Conservation (phyloP, 1,140 invertebrate species). For the Trichomalopsis sarcophagae region DNA sequence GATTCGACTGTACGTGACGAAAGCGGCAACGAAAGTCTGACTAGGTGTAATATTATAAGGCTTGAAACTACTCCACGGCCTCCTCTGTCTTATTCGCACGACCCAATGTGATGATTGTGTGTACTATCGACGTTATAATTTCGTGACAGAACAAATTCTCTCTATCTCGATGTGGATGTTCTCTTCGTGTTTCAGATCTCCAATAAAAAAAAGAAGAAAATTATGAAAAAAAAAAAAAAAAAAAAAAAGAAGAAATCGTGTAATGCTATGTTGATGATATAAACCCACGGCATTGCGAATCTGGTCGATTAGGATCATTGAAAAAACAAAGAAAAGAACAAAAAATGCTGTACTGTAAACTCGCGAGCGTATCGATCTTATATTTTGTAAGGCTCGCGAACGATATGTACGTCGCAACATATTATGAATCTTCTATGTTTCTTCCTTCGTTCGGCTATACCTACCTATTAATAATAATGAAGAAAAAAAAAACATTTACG, state of each 20-base stretch:
- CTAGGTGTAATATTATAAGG: constrained; percentile 42
- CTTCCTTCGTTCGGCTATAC: too few species aligned
- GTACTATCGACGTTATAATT: not conserved
- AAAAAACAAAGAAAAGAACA: too few species aligned
- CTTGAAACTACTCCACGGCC: not conserved
- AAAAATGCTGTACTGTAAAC: too few species aligned
- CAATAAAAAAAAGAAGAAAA: constrained; percentile 3
- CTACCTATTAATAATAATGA: too few species aligned
- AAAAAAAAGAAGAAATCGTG: not conserved
- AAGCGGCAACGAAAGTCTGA: constrained; percentile 49
- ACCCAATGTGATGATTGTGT: not conserved
- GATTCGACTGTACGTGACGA: not conserved
- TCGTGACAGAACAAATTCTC: not conserved
- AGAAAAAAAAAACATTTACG: too few species aligned
- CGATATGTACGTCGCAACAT: not conserved
- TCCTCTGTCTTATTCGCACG: not conserved
- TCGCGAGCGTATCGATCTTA: not conserved
- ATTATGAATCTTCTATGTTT: too few species aligned
- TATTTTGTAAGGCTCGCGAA: constrained; percentile 5
- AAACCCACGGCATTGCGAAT: constrained; percentile 4
- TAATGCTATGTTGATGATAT: too few species aligned
- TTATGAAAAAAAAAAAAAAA: not conserved
- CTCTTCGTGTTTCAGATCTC: not conserved
- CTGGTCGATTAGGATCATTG: not conserved
- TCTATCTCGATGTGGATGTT: constrained; percentile 27